These are phyloP conservation scores for Drosophila histrio DNA, from an alignment of 2,888 invertebrate genomes.

Conservation along the genomic window DNA sequence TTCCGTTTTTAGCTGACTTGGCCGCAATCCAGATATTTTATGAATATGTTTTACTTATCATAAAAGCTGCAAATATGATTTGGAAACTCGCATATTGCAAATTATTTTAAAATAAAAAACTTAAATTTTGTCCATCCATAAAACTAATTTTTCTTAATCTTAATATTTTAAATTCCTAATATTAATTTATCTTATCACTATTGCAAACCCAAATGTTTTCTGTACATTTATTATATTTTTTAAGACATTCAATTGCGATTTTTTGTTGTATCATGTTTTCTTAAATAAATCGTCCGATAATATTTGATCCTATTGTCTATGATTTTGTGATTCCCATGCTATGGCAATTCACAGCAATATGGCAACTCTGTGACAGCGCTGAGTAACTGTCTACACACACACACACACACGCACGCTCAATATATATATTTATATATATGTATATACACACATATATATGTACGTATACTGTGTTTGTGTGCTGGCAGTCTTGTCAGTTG, in stretches of 20 bases:
- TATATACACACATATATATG: conserved; percentile 44
- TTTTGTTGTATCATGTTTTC: not conserved
- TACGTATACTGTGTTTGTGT: conserved; percentile 50
- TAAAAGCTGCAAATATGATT: not conserved
- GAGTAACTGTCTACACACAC: conserved; percentile 69
- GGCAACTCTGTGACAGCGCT: conserved; percentile 65
- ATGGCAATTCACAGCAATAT: conserved; percentile 35
- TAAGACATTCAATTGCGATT: not conserved
- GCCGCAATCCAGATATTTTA: not conserved
- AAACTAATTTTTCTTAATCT: not conserved
- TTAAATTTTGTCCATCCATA: not conserved
- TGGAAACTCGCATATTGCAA: too few relatives aligned
- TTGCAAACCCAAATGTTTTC: not conserved
- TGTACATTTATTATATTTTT: too few relatives aligned
- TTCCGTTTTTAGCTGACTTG: conserved; percentile 9
- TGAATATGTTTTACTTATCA: not conserved
- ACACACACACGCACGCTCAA: not conserved
- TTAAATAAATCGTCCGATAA: conserved; percentile 1
- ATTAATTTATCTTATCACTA: too few relatives aligned
- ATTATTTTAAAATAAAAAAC: not conserved
- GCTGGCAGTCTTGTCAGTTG: conserved; percentile 80
- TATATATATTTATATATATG: conserved; percentile 29
- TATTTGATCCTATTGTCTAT: conserved; percentile 21
- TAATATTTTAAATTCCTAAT: not conserved
- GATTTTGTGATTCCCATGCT: conserved; percentile 14